Evolutionary conservation across 2,888 invertebrate species (phyloP).

Genomic region (Microctonus brassicae): DNA sequence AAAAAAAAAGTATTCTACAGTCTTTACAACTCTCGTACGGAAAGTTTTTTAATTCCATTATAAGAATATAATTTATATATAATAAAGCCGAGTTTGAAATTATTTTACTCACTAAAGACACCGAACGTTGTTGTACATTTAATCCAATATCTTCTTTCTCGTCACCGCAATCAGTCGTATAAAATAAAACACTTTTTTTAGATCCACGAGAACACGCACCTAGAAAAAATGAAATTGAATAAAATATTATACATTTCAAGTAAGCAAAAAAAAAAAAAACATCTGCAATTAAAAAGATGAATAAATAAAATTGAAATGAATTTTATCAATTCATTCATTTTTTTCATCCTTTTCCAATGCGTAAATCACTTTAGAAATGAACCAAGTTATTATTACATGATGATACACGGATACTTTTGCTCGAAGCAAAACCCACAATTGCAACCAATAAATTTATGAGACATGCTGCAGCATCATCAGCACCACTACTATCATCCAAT

Average conservation of each 20-base stretch:
- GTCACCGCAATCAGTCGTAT: slow-evolving; percentile 65
- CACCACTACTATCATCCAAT: neutral
- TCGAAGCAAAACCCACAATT: slow-evolving; percentile 49
- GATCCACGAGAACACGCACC: slow-evolving; percentile 60
- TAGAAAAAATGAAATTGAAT: slow-evolving; percentile 27
- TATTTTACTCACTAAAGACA: slow-evolving; percentile 59
- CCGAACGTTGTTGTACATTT: slow-evolving; percentile 62
- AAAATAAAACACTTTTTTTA: slow-evolving; percentile 63
- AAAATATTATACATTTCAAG: neutral
- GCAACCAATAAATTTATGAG: slow-evolving; percentile 51
- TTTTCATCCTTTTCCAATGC: neutral
- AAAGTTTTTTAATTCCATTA: no score
- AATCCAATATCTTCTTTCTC: slow-evolving; percentile 60
- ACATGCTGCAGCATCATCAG: neutral
- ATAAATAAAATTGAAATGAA: no score
- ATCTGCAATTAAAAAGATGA: neutral
- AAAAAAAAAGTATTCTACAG: no score
- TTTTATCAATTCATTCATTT: neutral
- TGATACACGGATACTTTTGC: neutral
- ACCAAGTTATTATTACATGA: neutral
- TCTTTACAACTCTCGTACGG: no score
- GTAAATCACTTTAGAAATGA: neutral
- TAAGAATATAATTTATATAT: no score
- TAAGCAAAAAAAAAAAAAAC: slow-evolving; percentile 15
- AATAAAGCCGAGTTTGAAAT: neutral